Percentiles rank a stretch among this genome's conserved stretches.
Conservation (phyloP, 2,797 vertebrate species). For the Aulostomus chinensis region DNA sequence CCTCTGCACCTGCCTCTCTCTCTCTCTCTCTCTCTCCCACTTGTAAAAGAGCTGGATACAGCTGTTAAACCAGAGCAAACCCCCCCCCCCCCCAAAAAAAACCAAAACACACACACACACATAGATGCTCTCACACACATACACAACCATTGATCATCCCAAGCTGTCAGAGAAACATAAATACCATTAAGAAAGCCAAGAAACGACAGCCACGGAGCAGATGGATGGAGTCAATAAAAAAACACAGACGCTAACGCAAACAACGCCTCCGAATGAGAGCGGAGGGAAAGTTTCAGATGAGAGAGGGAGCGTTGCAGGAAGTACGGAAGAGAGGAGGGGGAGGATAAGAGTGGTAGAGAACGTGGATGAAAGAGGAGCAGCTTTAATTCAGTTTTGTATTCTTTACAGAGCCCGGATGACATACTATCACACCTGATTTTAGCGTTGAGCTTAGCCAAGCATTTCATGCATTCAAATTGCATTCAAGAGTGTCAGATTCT, state of each 20-base stretch:
- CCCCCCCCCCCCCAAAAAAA: too few species aligned
- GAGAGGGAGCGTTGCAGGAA: conserved; percentile 3
- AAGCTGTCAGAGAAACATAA: conserved; percentile 19
- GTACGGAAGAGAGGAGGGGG: background rate
- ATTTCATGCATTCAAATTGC: conserved; percentile 49
- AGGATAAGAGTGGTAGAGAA: conserved; percentile 22
- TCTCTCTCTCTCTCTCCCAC: conserved; percentile 33
- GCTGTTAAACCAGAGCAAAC: conserved; percentile 52
- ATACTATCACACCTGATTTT: too few species aligned
- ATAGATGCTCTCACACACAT: too few species aligned
- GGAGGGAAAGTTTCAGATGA: conserved; percentile 16
- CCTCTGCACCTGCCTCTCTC: conserved; percentile 62
- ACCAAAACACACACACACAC: too few species aligned
- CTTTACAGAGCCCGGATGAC: conserved; percentile 26
- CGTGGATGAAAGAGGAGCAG: conserved; percentile 14
- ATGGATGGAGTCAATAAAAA: conserved; percentile 53
- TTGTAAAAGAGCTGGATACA: conserved; percentile 49
- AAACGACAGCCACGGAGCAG: conserved; percentile 24
- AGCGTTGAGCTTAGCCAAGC: conserved; percentile 9
- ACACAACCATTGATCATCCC: conserved; percentile 18
- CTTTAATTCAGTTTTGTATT: conserved; percentile 51
- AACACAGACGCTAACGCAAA: conserved; percentile 19
- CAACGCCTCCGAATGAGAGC: background rate
- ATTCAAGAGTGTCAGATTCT: conserved; percentile 41
- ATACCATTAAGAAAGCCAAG: conserved; percentile 27